Evolutionary conservation across 2,888 invertebrate genomes (phyloP).

Genomic region (Nomada goodeniana): DNA sequence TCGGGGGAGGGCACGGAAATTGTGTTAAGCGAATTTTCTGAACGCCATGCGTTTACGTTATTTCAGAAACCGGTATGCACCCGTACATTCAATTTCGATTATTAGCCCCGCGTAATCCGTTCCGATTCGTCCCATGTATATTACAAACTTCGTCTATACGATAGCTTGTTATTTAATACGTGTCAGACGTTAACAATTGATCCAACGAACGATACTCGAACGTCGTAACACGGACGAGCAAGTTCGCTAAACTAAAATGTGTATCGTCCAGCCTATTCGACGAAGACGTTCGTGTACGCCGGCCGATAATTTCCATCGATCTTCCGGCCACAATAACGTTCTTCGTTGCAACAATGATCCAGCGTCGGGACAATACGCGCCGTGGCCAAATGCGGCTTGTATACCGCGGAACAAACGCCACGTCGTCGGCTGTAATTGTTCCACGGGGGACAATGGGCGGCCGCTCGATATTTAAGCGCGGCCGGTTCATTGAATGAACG

Average conservation of each 20-base stretch:
- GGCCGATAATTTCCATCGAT: background rate
- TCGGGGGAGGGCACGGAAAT: too few species aligned
- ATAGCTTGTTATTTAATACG: too few species aligned
- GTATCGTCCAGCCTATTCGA: background rate
- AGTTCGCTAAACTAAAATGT: background rate
- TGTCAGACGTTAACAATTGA: too few species aligned
- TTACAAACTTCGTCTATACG: background rate
- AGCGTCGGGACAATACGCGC: background rate
- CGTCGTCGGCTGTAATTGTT: constrained; percentile 35
- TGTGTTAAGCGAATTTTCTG: too few species aligned
- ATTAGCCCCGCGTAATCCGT: too few species aligned
- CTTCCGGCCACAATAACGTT: background rate
- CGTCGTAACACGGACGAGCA: too few species aligned
- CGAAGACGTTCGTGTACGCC: background rate
- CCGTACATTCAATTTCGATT: too few species aligned
- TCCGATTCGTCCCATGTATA: background rate
- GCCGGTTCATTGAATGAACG: constrained; percentile 17
- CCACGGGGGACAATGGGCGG: constrained; percentile 23
- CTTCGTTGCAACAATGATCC: background rate
- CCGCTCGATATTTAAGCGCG: constrained; percentile 34
- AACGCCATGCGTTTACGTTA: background rate
- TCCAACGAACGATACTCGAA: too few species aligned
- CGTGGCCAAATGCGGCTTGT: constrained; percentile 1
- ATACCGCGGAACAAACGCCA: background rate
- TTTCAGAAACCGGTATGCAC: too few species aligned